Evolutionary conservation across 2,797 vertebrate species (phyloP), one percentile per base, ranked within the genome.

Genomic region (Poeciliopsis paucimaculata): DNA sequence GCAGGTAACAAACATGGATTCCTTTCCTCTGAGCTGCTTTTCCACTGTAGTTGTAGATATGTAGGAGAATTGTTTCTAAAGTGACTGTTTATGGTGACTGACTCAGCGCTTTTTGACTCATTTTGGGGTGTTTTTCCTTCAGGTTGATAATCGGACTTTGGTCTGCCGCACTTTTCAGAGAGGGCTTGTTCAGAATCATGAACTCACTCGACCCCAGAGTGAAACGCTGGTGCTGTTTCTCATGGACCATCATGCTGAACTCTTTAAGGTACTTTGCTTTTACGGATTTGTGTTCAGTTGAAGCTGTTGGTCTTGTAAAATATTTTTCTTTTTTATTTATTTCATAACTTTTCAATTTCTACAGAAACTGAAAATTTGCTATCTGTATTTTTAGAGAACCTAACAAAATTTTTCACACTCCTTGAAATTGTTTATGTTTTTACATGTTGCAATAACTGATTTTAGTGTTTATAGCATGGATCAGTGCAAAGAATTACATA

Each of bases 191-290:
- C 96, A 95, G 84, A 96, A 84, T 89, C 94, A 94, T 75, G 93
- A 91, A 13, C 72, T 97, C 72, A 91, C 93, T 78, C 96, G 95
- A 86, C 49, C 78, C 1, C 93, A 94, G 72, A 90, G 92, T 72
- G 97, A 97, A 75, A 90, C 93, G 34, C 90, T 97, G 78, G 82
- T 96, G 39, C 79, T 92, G 23, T 97, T 98, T 92, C 93, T 97
- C 53, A 94, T 97, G 94, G 96, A 97, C 76, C 93, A 94, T 83
- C 92, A 93, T 78, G 88, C 86, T 0, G 92, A 97, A 10, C 92
- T 98, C 75, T 97, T 97, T 83, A 97, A 96, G 96, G 96, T 97
- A 20, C 3, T 49, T 1, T 15, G 47, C 8, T 51, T 31, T n/a
- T 1, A 18, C 1, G 10, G 16, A 13, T 47, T 18, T n/a, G 73